Base-by-base conservation (phyloP, 2,797 vertebrate genomes). In the Gambusia yucatana region DNA sequence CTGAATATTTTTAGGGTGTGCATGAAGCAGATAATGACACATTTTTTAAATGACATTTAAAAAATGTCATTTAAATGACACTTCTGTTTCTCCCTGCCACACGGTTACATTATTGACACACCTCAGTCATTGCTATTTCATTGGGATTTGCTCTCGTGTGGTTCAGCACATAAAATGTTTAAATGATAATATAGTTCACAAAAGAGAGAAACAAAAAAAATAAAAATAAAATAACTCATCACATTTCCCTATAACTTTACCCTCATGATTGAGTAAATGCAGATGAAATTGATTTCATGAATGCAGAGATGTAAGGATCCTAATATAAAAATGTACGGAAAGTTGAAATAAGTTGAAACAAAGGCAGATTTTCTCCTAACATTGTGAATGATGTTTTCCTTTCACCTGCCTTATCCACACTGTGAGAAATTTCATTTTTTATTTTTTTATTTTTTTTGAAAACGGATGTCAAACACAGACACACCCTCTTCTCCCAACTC, bases 391-490 rank as follows among this genome's bases (percentile, higher is more conserved):
- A 65, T 20, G 63, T 41, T 70, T 70, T 43, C 44, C 41, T 44
- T 39, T 44, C 67, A 70, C 67, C 4, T 44, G 25, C 5, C 10
- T 79, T 55, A 83, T 77, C 73, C 65, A 57, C 73, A 43, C 16
- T 70, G 79, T 16, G 63, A 67, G 1, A 70, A 84, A 33, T 33
- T 33, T 61, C 48, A 57, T 57, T 78, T 59, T 50, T 73, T 78
- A 48, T 50, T 48, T 72, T 59, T 74, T 70, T 57, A 76, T 61
- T 50, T 50, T 72, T 41, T 67, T 67, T 10, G 2, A 25, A 14
- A 44, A 65, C 36, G 1, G 28, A 44, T 44, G 39, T 70, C 67
- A 70, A 70, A 44, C 22, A 57, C 11, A 75, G 48, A 28, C 55
- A 77, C 73, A 46, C 25, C 47, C 39, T 80, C 33, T 41, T 63